Percentiles rank a stretch among this genome's conserved stretches.
Conservation (phyloP, 2,113 vertebrate genomes). For the Aegotheles bennettii region DNA sequence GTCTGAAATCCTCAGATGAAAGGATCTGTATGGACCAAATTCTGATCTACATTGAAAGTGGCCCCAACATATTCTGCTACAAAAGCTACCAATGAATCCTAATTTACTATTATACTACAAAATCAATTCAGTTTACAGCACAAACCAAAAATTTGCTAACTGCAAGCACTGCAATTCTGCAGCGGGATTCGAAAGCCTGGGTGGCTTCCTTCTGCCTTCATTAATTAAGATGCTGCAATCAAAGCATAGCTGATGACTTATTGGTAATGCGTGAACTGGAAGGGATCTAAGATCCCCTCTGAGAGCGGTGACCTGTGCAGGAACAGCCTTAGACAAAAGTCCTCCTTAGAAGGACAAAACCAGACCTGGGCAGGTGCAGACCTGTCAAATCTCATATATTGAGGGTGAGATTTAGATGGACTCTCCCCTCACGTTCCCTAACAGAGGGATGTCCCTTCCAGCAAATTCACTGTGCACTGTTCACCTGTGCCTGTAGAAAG, state of each 20-base stretch:
- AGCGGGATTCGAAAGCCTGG: neutral
- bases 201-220: neutral
- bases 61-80: neutral
- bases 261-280: neutral
- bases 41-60: neutral
- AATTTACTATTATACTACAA: neutral
- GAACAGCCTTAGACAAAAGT: neutral
- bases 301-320: neutral
- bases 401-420: neutral
- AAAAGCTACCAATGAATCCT: neutral
- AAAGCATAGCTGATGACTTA: neutral
- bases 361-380: neutral
- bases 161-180: neutral
- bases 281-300: neutral
- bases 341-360: neutral
- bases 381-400: neutral
- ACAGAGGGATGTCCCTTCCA: neutral
- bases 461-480: neutral
- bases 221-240: neutral
- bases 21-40: neutral
- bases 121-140: neutral
- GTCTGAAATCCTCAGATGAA: slow-evolving; percentile 10
- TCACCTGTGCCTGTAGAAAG: neutral
- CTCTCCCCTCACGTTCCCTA: neutral
- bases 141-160: neutral